phyloP scores from a whole-genome alignment of 2,797 vertebrate species.

The Nyctibius grandis region DNA sequence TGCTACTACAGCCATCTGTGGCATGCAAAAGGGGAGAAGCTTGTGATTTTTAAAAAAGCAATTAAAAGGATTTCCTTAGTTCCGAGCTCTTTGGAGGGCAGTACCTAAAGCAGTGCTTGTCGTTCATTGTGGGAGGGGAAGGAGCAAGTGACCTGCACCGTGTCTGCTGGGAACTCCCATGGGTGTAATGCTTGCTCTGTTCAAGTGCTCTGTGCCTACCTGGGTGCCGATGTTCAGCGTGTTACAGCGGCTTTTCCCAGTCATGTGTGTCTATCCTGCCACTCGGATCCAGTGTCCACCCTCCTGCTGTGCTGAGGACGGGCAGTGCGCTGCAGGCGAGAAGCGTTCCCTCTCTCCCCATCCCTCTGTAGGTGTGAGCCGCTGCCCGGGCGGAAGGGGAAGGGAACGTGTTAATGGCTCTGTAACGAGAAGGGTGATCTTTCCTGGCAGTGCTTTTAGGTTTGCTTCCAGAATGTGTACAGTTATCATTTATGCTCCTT shows the following conservation, averaged over 20 bases:
- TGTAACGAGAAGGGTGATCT: neutral
- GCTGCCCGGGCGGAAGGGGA: neutral
- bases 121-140: accelerated
- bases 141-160: neutral
- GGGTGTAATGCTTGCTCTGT: neutral
- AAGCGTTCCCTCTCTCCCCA: accelerated
- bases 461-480: neutral
- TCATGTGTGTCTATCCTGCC: accelerated
- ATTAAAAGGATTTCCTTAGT: neutral
- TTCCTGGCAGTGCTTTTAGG: neutral
- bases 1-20: neutral
- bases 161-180: neutral
- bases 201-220: neutral
- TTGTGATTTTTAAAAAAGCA: neutral
- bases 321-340: neutral
- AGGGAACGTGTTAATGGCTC: neutral
- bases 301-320: neutral
- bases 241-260: neutral
- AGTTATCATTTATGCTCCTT: constrained; percentile 7
- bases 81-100: neutral
- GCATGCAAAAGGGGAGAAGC: neutral
- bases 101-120: neutral
- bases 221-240: accelerated
- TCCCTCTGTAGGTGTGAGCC: neutral
- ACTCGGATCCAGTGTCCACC: accelerated